Conservation (phyloP, 2,113 vertebrate genomes). For the Lophotis ruficrista region DNA sequence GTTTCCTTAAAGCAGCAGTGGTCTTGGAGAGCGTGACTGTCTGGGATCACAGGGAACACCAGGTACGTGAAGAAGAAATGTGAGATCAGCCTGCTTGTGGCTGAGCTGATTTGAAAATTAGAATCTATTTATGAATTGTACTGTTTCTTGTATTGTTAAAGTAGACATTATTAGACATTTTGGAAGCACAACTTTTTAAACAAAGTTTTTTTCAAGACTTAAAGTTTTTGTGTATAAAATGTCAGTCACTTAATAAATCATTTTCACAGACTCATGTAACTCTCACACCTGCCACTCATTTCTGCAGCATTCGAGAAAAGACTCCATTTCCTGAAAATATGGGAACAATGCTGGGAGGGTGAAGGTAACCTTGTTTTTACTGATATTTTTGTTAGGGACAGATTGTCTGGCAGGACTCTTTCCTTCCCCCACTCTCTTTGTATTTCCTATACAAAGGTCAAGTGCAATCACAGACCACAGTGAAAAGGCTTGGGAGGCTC, state of each 20-base stretch:
- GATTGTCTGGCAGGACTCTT: background rate
- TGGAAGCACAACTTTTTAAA: background rate
- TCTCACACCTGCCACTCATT: background rate
- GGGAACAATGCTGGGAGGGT: background rate
- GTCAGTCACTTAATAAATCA: background rate
- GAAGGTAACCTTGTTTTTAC: background rate
- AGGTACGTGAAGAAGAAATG: background rate
- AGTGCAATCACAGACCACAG: background rate
- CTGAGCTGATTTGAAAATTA: background rate
- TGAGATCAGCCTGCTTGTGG: background rate
- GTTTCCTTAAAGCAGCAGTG: background rate
- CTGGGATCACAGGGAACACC: background rate
- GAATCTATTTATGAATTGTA: background rate
- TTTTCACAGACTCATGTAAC: background rate
- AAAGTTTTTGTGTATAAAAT: background rate
- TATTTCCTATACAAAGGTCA: background rate
- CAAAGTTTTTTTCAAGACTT: background rate
- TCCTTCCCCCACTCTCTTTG: background rate
- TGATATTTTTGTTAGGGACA: background rate
- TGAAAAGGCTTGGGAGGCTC: background rate
- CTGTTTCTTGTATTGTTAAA: background rate
- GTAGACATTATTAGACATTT: background rate
- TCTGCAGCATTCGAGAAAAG: background rate
- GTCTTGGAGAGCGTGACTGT: background rate
- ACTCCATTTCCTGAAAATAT: background rate